Base-by-base conservation (phyloP, 2,888 invertebrate species). In the Malthinus flaveolus region DNA sequence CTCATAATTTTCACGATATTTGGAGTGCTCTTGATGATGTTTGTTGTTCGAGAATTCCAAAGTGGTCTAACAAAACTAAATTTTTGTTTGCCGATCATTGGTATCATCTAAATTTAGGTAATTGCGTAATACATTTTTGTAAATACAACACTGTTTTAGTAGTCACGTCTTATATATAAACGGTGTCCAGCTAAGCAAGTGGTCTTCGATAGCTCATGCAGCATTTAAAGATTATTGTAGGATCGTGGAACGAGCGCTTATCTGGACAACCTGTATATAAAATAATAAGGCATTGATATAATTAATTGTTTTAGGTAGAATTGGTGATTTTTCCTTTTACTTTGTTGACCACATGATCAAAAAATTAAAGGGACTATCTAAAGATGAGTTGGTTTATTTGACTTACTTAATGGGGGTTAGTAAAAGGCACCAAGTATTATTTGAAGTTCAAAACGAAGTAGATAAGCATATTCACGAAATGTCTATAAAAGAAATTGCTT, bases 21-120 rank as follows among this genome's bases (percentile, higher is more conserved):
- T 88, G 88, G 87, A 85, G 82, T 49, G 83, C 84, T 8, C 70
- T 93, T 46, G 90, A 91, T 71, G 82, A 84, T 64, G 84, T 84
- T 52, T 89, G 90, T 68, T 72, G 82, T 10, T 74, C 71, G 72
- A 72, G 70, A 35, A 72, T 82, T 61, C 71, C 73, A 0, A 66
- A 72, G 0, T 88, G 87, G 87, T 72, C 80, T 11, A 69, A 75
- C 9, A 79, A 85, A 47, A 79, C 85, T 66, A 68, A 83, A 57
- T 77, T 91, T n/a, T 71, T 79, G 50, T 82, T 85, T 61, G 80
- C 83, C 47, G 85, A 90, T 68, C 78, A 85, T 34, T 89, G 89
- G 83, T 88, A 85, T 71, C 80, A 82, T 66, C 68, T 88, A 47
- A 81, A 83, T 72, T 66, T 78, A 59, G 75, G 74, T 63, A 68